Conservation (phyloP, 2,113 vertebrate genomes). For the Sprattus sprattus region DNA sequence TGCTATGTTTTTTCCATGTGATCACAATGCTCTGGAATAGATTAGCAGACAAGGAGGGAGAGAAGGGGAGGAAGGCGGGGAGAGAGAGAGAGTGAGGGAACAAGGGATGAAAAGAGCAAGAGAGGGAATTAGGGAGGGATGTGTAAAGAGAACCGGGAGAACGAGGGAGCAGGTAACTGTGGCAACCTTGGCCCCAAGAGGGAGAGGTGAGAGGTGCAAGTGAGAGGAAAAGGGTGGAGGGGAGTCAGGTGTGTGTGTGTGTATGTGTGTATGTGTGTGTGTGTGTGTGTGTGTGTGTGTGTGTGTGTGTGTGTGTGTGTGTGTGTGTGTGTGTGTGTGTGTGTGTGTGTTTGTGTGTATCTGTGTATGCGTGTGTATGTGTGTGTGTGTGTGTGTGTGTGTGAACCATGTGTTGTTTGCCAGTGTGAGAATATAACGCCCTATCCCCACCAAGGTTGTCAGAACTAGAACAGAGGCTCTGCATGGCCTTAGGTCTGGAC, state of each 20-base stretch:
- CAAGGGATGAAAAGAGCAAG: constrained; percentile 47
- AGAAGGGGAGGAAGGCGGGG: constrained; percentile 50
- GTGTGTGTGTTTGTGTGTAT: neutral
- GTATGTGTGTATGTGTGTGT: constrained; percentile 42
- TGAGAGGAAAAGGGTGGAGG: neutral
- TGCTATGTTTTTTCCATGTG: constrained; percentile 78
- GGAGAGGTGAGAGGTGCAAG: constrained; percentile 3
- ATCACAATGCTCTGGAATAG: constrained; percentile 79
- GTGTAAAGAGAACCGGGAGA: constrained; percentile 7
- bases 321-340: neutral
- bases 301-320: neutral
- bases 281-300: neutral
- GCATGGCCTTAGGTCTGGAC: neutral
- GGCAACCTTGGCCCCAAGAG: constrained; percentile 50
- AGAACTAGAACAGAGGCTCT: neutral
- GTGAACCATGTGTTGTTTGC: neutral
- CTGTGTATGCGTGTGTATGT: neutral
- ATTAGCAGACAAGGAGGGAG: constrained; percentile 64
- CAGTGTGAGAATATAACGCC: neutral
- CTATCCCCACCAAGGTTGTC: neutral
- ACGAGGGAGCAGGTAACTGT: constrained; percentile 62
- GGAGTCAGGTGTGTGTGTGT: neutral
- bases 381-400: constrained; percentile 19
- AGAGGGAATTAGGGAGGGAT: constrained; percentile 39
- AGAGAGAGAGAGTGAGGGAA: constrained; percentile 37